phyloP scores from a whole-genome alignment of 2,888 invertebrate species.

The Epistrophella euchroma region DNA sequence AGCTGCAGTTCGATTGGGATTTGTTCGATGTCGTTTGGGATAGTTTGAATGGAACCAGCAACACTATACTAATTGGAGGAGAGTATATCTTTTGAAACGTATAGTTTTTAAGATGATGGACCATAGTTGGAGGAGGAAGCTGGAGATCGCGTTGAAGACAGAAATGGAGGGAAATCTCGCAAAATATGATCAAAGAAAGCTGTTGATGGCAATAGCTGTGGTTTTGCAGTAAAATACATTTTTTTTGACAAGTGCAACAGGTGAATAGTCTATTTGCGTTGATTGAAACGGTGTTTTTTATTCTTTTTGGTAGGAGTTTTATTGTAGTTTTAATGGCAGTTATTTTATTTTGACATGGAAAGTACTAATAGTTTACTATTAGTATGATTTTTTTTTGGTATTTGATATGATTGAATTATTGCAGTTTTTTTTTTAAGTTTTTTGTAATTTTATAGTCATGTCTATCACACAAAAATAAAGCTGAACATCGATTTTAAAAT shows the following conservation, averaged over 20 bases:
- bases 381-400: not conserved
- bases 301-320: slow-evolving; percentile 10
- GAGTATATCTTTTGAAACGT: not conserved
- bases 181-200: slow-evolving; percentile 52
- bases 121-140: slow-evolving; percentile 47
- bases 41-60: slow-evolving; percentile 36
- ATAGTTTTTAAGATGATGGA: slow-evolving; percentile 26
- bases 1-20: slow-evolving; percentile 62
- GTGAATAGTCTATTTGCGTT: slow-evolving; percentile 45
- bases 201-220: not conserved
- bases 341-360: slow-evolving; percentile 5
- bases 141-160: not conserved
- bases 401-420: not conserved
- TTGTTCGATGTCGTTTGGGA: slow-evolving; percentile 67
- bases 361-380: not conserved
- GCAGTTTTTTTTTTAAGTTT: too few species aligned
- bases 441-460: too few species aligned
- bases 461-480: too few species aligned
- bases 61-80: not conserved
- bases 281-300: slow-evolving; percentile 24
- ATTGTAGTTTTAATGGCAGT: slow-evolving; percentile 24
- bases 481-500: too few species aligned
- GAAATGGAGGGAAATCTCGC: slow-evolving; percentile 46
- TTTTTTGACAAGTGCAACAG: slow-evolving; percentile 56
- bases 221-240: slow-evolving; percentile 24